These are phyloP conservation scores for Psilanteris sp. DNA, from an alignment of 1,140 invertebrate genomes.

Conservation along the genomic window DNA sequence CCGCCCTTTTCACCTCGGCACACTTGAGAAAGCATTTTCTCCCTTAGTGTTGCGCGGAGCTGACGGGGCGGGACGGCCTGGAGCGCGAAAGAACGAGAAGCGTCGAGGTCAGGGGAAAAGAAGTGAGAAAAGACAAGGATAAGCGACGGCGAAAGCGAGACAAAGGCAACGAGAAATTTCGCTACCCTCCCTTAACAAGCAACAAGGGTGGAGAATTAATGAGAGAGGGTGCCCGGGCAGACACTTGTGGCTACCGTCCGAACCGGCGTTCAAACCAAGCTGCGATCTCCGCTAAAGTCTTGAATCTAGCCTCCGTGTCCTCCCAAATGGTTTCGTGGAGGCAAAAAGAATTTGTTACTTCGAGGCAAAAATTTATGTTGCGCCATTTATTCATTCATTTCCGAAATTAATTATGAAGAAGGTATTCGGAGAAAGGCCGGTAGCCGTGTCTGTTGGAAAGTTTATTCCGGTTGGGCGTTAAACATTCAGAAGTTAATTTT, in stretches of 20 bases:
- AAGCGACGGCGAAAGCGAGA: slow-evolving; percentile 67
- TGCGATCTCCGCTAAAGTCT: slow-evolving; percentile 66
- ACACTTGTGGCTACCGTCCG: slow-evolving; percentile 80
- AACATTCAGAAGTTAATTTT: slow-evolving; percentile 16
- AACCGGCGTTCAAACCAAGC: slow-evolving; percentile 71
- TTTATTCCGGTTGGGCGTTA: slow-evolving; percentile 14
- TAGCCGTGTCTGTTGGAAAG: neutral
- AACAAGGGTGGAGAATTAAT: slow-evolving; percentile 81
- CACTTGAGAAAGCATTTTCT: slow-evolving; percentile 72
- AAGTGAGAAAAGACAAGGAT: slow-evolving; percentile 58
- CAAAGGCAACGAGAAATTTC: slow-evolving; percentile 59
- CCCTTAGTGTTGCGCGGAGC: slow-evolving; percentile 60
- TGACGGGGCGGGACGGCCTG: slow-evolving; percentile 67
- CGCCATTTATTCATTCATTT: slow-evolving; percentile 42
- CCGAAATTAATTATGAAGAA: slow-evolving; percentile 40
- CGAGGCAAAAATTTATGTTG: slow-evolving; percentile 35
- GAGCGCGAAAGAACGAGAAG: slow-evolving; percentile 59
- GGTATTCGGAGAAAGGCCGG: neutral
- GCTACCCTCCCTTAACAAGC: slow-evolving; percentile 77
- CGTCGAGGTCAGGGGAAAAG: slow-evolving; percentile 58
- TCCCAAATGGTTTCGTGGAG: slow-evolving; percentile 14
- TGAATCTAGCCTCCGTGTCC: slow-evolving; percentile 16
- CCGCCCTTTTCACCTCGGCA: slow-evolving; percentile 44
- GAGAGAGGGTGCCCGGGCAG: slow-evolving; percentile 78
- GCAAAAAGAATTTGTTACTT: slow-evolving; percentile 49